A percentile compares a stretch with the other conserved stretches of the same genome.
These are phyloP conservation scores for Halocynthia roretzi DNA, from an alignment of 23 tunicate species.

Conservation along the genomic window DNA sequence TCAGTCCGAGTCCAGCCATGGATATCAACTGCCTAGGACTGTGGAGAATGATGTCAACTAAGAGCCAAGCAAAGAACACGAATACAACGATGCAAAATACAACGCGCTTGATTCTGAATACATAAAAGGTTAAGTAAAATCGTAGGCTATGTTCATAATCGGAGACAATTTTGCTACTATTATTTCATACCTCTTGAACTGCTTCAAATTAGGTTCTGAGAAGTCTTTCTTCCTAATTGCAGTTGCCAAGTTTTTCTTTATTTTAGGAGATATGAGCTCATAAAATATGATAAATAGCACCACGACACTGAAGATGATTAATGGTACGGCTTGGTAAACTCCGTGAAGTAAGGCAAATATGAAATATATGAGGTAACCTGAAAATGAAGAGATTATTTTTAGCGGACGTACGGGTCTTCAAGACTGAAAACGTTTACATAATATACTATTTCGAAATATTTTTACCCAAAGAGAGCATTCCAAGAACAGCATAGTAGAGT, in stretches of 20 bases:
- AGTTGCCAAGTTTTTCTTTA: background rate
- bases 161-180: no score
- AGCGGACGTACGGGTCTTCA: no score
- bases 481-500: no score
- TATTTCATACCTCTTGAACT: no score
- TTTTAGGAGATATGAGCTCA: constrained; percentile 10
- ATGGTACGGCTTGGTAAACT: constrained; percentile 25
- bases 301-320: constrained; percentile 15
- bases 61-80: constrained; percentile 41
- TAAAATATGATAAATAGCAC: constrained; percentile 24
- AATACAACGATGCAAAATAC: constrained; percentile 1
- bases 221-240: background rate
- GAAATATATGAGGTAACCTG: constrained; percentile 39
- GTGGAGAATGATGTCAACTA: constrained; percentile 34
- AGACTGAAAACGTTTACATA: no score
- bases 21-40: constrained; percentile 45
- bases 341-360: constrained; percentile 30
- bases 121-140: background rate
- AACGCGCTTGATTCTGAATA: background rate
- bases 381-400: background rate
- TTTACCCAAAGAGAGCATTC: no score
- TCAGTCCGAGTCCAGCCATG: constrained; percentile 33
- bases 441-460: no score
- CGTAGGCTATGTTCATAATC: background rate
- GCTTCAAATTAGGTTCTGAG: background rate